These are phyloP conservation scores for Coluber constrictor DNA, from an alignment of 2,797 vertebrate genomes.

Conservation along the genomic window DNA sequence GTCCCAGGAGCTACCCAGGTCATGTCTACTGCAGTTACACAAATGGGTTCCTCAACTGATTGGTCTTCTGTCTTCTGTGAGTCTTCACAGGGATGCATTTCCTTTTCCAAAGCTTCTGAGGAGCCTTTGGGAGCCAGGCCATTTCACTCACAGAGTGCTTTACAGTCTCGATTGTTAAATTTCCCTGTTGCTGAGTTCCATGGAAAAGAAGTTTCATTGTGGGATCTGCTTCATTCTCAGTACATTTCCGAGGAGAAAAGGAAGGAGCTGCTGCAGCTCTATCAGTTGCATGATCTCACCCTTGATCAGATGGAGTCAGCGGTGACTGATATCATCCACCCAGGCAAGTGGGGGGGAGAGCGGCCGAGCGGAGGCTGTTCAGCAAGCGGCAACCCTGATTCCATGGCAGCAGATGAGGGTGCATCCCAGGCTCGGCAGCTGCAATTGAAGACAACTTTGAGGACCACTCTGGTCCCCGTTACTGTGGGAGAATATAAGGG, in stretches of 20 bases:
- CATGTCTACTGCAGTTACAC: neutral
- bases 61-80: neutral
- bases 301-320: conserved; percentile 16
- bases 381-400: conserved; percentile 50
- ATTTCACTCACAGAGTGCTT: conserved; percentile 13
- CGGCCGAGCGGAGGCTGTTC: neutral
- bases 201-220: conserved; percentile 74
- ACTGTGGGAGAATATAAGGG: conserved; percentile 30
- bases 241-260: conserved; percentile 74
- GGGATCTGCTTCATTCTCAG: conserved; percentile 80
- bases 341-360: neutral
- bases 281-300: neutral
- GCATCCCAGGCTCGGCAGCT: neutral
- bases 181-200: conserved; percentile 70
- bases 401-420: accelerated
- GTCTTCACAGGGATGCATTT: neutral
- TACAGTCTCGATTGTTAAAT: conserved; percentile 61
- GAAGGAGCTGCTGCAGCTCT: conserved; percentile 69
- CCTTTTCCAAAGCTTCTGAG: neutral
- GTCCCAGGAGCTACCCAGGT: neutral
- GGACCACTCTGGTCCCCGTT: conserved; percentile 61
- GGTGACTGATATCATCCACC: neutral
- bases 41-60: conserved; percentile 15
- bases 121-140: neutral
- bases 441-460: conserved; percentile 62